A percentile compares a stretch with the other conserved stretches of the same genome.
phyloP scores from a whole-genome alignment of 1,140 invertebrate genomes.

The Chymomyza costata region DNA sequence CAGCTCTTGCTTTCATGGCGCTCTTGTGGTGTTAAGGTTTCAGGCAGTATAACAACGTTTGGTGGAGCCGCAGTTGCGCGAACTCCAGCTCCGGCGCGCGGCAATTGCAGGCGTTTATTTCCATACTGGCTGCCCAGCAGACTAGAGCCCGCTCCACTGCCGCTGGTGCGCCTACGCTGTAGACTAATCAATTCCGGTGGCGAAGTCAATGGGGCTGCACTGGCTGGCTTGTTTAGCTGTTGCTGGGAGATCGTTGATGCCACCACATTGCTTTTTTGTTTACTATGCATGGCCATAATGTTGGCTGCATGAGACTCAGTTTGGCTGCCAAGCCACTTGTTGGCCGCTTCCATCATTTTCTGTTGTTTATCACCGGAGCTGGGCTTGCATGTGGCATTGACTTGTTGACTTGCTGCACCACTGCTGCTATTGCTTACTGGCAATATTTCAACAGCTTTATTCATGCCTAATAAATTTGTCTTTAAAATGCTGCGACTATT shows the following conservation, averaged over 20 bases:
- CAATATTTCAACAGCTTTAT: slow-evolving; percentile 64
- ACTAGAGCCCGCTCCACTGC: slow-evolving; percentile 7
- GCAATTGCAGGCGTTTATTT: slow-evolving; percentile 37
- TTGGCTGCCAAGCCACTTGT: slow-evolving; percentile 40
- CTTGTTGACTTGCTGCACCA: neutral
- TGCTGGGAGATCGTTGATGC: neutral
- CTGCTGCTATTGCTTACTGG: slow-evolving; percentile 25
- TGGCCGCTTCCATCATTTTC: slow-evolving; percentile 52
- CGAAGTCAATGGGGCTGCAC: slow-evolving; percentile 49
- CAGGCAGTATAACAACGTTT: slow-evolving; percentile 67
- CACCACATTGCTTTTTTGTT: neutral
- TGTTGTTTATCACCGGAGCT: slow-evolving; percentile 34
- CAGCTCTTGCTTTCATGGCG: slow-evolving; percentile 78
- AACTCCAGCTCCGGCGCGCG: slow-evolving; percentile 33
- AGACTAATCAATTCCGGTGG: slow-evolving; percentile 67
- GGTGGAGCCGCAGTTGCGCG: slow-evolving; percentile 20
- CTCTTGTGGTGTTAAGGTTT: slow-evolving; percentile 61
- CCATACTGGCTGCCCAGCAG: slow-evolving; percentile 16
- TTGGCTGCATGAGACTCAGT: slow-evolving; percentile 9
- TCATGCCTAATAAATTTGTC: slow-evolving; percentile 57
- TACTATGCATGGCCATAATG: neutral
- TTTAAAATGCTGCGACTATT: slow-evolving; percentile 68
- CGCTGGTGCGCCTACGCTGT: slow-evolving; percentile 42
- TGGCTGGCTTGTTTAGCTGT: slow-evolving; percentile 17
- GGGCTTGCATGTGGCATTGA: slow-evolving; percentile 3